Percentiles rank a stretch among this genome's conserved stretches.
phyloP scores from a whole-genome alignment of 2,797 vertebrate genomes.

The Enteromius afrohamiltoni region DNA sequence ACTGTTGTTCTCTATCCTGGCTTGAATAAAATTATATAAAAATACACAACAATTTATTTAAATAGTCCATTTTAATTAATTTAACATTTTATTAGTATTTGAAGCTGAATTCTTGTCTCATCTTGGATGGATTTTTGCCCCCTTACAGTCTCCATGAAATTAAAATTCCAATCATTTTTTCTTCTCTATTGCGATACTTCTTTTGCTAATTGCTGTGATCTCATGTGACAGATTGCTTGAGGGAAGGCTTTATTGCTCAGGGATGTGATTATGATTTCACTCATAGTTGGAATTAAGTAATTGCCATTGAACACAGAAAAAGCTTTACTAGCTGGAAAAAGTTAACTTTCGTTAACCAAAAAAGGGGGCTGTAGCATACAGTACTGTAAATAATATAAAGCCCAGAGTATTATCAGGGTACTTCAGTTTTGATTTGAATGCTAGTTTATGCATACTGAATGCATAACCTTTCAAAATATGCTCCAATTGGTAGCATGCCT shows the following conservation, averaged over 20 bases:
- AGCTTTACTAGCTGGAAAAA: background rate
- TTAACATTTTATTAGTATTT: background rate
- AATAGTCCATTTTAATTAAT: background rate
- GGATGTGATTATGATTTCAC: slow-evolving; percentile 1
- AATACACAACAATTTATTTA: background rate
- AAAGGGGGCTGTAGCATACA: background rate
- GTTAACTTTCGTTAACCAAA: background rate
- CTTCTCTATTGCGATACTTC: background rate
- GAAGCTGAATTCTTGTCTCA: background rate
- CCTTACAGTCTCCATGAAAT: background rate
- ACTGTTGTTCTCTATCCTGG: background rate
- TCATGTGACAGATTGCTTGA: slow-evolving; percentile 1
- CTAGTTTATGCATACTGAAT: background rate
- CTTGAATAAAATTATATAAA: background rate
- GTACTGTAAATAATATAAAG: background rate
- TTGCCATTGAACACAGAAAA: background rate
- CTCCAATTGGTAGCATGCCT: background rate
- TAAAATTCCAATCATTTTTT: too few species aligned
- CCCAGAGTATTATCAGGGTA: background rate
- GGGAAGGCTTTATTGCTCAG: background rate
- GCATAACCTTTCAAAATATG: background rate
- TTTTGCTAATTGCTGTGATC: background rate
- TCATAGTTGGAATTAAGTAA: background rate
- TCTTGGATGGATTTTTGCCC: background rate
- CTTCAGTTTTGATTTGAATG: background rate